phyloP scores from a whole-genome alignment of 2,797 vertebrate genomes.

The Coregonus ussuriensis region DNA sequence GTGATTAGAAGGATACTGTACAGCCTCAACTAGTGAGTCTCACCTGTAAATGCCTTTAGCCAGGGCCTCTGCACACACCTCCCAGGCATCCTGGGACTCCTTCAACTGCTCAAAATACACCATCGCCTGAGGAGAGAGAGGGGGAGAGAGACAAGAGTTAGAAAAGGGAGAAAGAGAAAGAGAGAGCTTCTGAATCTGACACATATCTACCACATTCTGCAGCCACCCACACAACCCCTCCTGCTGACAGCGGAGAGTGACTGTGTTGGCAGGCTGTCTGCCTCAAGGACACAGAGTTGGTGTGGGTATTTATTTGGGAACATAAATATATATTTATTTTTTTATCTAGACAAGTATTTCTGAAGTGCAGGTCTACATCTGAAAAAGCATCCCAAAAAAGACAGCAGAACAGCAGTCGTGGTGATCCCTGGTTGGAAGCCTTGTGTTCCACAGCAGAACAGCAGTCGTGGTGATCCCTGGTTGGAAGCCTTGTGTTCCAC shows the following conservation, averaged over 20 bases:
- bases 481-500: no score
- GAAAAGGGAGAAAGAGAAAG: neutral
- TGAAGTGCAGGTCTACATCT: no score
- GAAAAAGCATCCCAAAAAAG: neutral
- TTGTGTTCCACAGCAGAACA: no score
- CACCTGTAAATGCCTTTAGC: conserved; percentile 92
- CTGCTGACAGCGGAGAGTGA: neutral
- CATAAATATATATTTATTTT: no score
- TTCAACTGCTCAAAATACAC: conserved; percentile 98
- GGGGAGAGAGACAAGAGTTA: neutral
- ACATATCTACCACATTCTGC: conserved; percentile 12
- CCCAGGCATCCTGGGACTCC: conserved; percentile 95
- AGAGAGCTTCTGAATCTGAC: neutral
- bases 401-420: no score
- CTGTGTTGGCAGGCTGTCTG: neutral
- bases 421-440: no score
- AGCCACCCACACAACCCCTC: neutral
- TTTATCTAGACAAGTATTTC: neutral
- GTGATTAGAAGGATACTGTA: no score
- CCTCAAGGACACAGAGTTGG: neutral
- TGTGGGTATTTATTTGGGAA: neutral
- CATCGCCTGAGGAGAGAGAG: conserved; percentile 78
- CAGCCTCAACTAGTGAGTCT: conserved; percentile 22
- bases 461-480: no score
- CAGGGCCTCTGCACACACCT: conserved; percentile 93